Evolutionary conservation across 2,888 invertebrate species (phyloP).

Genomic region (Euclidia mi): DNA sequence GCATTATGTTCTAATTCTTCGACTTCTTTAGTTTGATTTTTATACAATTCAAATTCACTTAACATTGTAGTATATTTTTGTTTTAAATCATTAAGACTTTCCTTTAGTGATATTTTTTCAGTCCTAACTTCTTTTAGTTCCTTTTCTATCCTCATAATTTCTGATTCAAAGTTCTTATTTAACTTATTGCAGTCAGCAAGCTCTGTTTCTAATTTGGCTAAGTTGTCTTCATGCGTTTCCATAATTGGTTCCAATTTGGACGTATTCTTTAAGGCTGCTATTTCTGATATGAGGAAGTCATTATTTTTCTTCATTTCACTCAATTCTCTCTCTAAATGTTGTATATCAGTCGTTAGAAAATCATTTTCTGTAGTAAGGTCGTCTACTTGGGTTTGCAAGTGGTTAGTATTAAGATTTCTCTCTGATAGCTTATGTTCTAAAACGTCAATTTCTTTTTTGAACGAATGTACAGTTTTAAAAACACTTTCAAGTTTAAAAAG

Average conservation of each 20-base stretch:
- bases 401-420: slow-evolving; percentile 87
- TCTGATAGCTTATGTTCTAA: slow-evolving; percentile 90
- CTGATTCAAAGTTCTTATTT: slow-evolving; percentile 91
- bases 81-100: slow-evolving; percentile 87
- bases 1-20: slow-evolving; percentile 84
- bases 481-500: slow-evolving; percentile 86
- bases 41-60: slow-evolving; percentile 76
- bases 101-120: slow-evolving; percentile 84
- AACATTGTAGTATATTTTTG: slow-evolving; percentile 88
- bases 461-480: slow-evolving; percentile 89
- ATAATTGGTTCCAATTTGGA: slow-evolving; percentile 93
- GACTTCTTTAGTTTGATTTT: slow-evolving; percentile 83
- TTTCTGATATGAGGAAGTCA: slow-evolving; percentile 92
- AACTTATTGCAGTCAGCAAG: slow-evolving; percentile 90
- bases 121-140: slow-evolving; percentile 83
- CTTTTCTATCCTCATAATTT: slow-evolving; percentile 89
- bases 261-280: slow-evolving; percentile 91
- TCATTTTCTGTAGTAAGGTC: slow-evolving; percentile 87
- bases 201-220: slow-evolving; percentile 91
- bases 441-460: slow-evolving; percentile 90
- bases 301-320: slow-evolving; percentile 93
- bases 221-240: slow-evolving; percentile 93
- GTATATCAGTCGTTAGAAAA: slow-evolving; percentile 82
- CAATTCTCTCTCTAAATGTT: slow-evolving; percentile 90
- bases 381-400: slow-evolving; percentile 89